Evolutionary conservation across 2,888 invertebrate species (phyloP).

Genomic region (Ennomos fuscantarius): DNA sequence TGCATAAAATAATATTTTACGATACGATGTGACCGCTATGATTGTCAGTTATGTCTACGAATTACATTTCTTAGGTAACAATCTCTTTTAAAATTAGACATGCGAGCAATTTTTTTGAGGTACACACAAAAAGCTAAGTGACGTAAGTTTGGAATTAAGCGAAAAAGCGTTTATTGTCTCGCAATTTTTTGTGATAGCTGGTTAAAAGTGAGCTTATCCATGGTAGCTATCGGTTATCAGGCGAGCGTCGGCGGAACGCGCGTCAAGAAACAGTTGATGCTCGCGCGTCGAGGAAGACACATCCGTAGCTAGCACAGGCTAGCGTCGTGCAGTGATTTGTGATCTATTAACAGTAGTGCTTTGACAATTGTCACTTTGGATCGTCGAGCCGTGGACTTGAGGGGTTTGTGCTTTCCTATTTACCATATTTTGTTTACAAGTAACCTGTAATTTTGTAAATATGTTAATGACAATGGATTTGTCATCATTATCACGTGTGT

Average conservation of each 20-base stretch:
- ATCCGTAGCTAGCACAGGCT: conserved; percentile 63
- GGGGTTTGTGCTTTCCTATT: conserved; percentile 63
- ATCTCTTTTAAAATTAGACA: conserved; percentile 20
- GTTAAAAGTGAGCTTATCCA: conserved; percentile 60
- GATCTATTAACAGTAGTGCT: conserved; percentile 63
- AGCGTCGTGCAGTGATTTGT: conserved; percentile 64
- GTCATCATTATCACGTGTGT: conserved; percentile 4
- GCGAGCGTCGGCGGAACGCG: conserved; percentile 54
- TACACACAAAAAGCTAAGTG: conserved; percentile 20
- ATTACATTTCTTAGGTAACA: conserved; percentile 10
- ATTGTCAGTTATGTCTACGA: conserved; percentile 14
- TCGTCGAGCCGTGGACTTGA: conserved; percentile 50
- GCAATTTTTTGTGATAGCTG: conserved; percentile 59
- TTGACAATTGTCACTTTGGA: conserved; percentile 51
- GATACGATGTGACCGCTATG: conserved; percentile 13
- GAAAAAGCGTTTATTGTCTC: conserved; percentile 52
- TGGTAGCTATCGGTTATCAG: conserved; percentile 77
- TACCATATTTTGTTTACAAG: not conserved
- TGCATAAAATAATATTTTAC: conserved; percentile 18
- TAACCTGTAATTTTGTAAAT: not conserved
- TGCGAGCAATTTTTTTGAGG: conserved; percentile 27
- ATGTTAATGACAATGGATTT: conserved; percentile 20
- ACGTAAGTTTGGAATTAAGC: conserved; percentile 33
- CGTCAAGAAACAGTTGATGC: conserved; percentile 77
- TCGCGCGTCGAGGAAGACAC: conserved; percentile 80